Conservation (phyloP, 2,888 invertebrate genomes). For the Nephrocerus scutellatus region DNA sequence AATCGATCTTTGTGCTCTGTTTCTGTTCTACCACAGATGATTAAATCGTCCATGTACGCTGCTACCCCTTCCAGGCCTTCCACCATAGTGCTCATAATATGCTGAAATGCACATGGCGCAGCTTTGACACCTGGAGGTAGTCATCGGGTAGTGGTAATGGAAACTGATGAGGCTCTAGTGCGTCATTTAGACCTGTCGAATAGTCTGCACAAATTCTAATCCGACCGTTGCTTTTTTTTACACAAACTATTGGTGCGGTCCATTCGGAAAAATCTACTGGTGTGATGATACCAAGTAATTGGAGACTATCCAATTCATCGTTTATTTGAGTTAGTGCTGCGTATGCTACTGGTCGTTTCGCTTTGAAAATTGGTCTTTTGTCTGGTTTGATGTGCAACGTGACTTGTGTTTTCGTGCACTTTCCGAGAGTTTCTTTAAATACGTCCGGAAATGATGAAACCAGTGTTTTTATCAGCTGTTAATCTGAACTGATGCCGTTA, state of each 20-base stretch:
- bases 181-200: slow-evolving; percentile 21
- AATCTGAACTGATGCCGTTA: slow-evolving; percentile 3
- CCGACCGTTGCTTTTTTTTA: slow-evolving; percentile 16
- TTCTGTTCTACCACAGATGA: slow-evolving; percentile 13
- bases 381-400: no score
- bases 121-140: slow-evolving; percentile 23
- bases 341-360: slow-evolving; percentile 24
- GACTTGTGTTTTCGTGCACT: slow-evolving; percentile 21
- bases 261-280: slow-evolving; percentile 22
- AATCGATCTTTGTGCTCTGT: slow-evolving; percentile 13
- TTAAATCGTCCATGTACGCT: slow-evolving; percentile 21
- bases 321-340: slow-evolving; percentile 17
- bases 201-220: slow-evolving; percentile 25
- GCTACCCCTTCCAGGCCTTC: slow-evolving; percentile 12
- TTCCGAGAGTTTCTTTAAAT: slow-evolving; percentile 13
- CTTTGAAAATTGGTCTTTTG: slow-evolving; percentile 16
- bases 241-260: slow-evolving; percentile 24
- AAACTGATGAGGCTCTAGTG: slow-evolving; percentile 21
- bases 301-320: slow-evolving; percentile 16
- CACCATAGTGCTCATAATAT: slow-evolving; percentile 18
- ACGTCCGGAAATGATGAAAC: no score
- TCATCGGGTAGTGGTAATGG: slow-evolving; percentile 22
- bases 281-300: slow-evolving; percentile 20
- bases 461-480: slow-evolving; percentile 4
- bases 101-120: slow-evolving; percentile 21